Evolutionary conservation across 2,888 invertebrate species (phyloP), one percentile per base, ranked within the genome.

Genomic region (Tenodera sinensis): DNA sequence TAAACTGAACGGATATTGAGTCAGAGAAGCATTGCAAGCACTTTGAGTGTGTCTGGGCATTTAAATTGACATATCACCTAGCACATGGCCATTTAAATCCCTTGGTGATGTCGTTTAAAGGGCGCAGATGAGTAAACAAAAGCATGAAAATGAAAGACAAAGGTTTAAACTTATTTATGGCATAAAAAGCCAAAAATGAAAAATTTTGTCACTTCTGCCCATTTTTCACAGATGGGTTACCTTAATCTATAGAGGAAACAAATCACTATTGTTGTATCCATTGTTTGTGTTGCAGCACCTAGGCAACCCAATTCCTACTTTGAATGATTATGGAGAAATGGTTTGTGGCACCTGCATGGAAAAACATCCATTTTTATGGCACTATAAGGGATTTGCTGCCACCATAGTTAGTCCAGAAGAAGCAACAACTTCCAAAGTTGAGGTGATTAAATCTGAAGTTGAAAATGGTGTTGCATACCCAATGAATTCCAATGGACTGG

Each of bases 341-440:
- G 95, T 97, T 88, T 98, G 98, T 93, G 95, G 95, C 88, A 92
- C 92, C 3, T 98, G 98, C 92, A 96, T 97, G 95, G 94, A 95
- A n/a, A 95, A 95, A 89, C 95, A 97, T 93, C 94, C 95, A 15
- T 98, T 98, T 92, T 93, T 98, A 28, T 94, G 96, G 93, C 95
- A 96, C 92, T 98, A 98, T 92, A 94, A 95, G 90, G 93, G 93
- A 88, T 91, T 86, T 84, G 85, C 85, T 84, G 87, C 88, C 7
- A 89, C 47, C 28, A 88, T 88, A 84, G 83, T 83, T 14, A 84
- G 47, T 15, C 12, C 47, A n/a, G 54, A 87, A 30, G 87, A 85
- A 47, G 83, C 71, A 27, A 34, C 34, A 20, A 12, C 47, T 27
- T 27, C 28, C 1, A 88, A 88, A 88, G n/a, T 34, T 14, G 85